phyloP scores from a whole-genome alignment of 2,113 vertebrate species.

The Lota lota region DNA sequence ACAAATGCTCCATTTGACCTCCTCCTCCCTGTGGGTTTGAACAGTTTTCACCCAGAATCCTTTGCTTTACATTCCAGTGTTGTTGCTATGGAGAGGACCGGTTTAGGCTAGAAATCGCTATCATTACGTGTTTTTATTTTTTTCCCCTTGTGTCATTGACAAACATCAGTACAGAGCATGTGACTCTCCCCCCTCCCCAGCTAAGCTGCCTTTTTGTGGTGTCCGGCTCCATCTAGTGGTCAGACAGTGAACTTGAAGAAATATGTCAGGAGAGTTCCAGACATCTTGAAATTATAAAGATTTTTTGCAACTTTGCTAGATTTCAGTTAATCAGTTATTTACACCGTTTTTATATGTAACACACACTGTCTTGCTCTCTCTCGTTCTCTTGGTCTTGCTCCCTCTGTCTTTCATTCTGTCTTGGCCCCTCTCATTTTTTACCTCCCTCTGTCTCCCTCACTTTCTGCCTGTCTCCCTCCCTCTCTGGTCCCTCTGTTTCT shows the following conservation, averaged over 20 bases:
- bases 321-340: too few species aligned
- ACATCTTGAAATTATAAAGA: not conserved
- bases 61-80: not conserved
- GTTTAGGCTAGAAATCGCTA: not conserved
- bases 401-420: not conserved
- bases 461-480: not conserved
- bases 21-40: too few species aligned
- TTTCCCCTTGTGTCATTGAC: not conserved
- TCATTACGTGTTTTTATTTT: not conserved
- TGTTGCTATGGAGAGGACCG: not conserved
- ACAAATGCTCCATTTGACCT: too few species aligned
- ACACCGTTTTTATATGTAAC: too few species aligned
- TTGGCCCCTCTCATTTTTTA: too few species aligned
- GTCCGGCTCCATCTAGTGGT: slow-evolving; percentile 65
- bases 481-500: not conserved
- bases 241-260: not conserved
- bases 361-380: too few species aligned
- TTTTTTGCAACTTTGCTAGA: not conserved
- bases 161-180: slow-evolving; percentile 19
- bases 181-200: not conserved
- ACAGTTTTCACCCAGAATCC: not conserved
- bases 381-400: not conserved
- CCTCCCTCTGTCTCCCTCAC: not conserved
- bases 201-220: slow-evolving; percentile 23
- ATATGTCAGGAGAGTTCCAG: too few species aligned